Evolutionary conservation across 2,113 vertebrate species (phyloP).

Genomic region (Erythrocebus patas): DNA sequence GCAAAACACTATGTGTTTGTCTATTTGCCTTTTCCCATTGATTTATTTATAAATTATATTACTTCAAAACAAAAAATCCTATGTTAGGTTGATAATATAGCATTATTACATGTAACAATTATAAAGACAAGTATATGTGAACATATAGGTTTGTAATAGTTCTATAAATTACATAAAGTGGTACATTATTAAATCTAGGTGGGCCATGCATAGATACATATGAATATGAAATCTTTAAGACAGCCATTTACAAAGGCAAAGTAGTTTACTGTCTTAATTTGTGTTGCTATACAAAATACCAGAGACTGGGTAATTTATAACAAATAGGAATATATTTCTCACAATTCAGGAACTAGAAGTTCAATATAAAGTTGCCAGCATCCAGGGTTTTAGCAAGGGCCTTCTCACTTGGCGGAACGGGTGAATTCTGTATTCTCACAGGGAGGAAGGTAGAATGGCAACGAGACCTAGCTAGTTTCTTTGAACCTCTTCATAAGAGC

Average conservation of each 20-base stretch:
- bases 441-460: background rate
- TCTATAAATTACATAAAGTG: background rate
- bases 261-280: background rate
- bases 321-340: background rate
- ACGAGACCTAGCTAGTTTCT: background rate
- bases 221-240: background rate
- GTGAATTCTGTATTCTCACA: background rate
- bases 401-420: background rate
- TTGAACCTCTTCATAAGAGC: background rate
- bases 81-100: background rate
- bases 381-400: background rate
- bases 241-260: background rate
- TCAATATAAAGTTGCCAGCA: background rate
- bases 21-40: background rate
- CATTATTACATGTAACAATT: background rate
- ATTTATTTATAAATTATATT: background rate
- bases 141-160: background rate
- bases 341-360: background rate
- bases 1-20: background rate
- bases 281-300: background rate
- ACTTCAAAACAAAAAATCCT: background rate
- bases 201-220: background rate
- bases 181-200: background rate
- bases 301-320: background rate
- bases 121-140: background rate